Evolutionary conservation across 2,888 invertebrate genomes (phyloP), one percentile per base, ranked within the genome.

Genomic region (Shargacucullia verbasci): DNA sequence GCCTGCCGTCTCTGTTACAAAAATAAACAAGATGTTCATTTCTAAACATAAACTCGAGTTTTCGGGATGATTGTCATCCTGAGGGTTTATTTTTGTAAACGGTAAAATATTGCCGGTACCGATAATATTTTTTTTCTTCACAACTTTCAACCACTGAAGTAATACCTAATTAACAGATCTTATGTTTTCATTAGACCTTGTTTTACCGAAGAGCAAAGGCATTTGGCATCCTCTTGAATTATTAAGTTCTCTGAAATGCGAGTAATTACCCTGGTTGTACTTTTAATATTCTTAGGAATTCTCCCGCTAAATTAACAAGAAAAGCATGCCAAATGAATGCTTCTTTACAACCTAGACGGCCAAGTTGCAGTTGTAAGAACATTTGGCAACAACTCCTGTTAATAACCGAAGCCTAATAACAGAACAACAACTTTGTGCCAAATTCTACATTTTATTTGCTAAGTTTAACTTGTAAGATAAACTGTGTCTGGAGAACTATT

Each of bases 1-100:
- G 99, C 41, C 98, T 96, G 56, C 98, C 99, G 90, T 99, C 98
- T 45, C 98, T 98, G 57, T 2, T 37, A 54, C 9, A 12, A 0
- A 13, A 38, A 14, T 4, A n/a, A 5, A 43, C 11, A 39, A 15
- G 4, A 13, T 35, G 33, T n/a, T 33, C 29, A 29, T 29, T 29
- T 14, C 10, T 15, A 6, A 20, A 39, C 5, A 5, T 20, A 11
- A n/a, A 1, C 5, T 38, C 38, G 15, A 15, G 11, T 29, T 29
- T 29, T 20, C 20, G 4, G 2, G 20, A 20, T 20, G 2, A 4
- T 20, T 2, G 2, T 20, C 20, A 20, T 3, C 20, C 4, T 3
- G 20, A 20, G 4, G 2, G 2, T 20, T 20, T 20, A 20, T 20
- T 20, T 4, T 20, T 4, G 4, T 20, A 4, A n/a, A 4, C 20